Percentiles rank a stretch among this genome's conserved stretches.
Evolutionary conservation across 2,113 vertebrate genomes (phyloP).

Genomic region (Hippoglossus stenolepis): DNA sequence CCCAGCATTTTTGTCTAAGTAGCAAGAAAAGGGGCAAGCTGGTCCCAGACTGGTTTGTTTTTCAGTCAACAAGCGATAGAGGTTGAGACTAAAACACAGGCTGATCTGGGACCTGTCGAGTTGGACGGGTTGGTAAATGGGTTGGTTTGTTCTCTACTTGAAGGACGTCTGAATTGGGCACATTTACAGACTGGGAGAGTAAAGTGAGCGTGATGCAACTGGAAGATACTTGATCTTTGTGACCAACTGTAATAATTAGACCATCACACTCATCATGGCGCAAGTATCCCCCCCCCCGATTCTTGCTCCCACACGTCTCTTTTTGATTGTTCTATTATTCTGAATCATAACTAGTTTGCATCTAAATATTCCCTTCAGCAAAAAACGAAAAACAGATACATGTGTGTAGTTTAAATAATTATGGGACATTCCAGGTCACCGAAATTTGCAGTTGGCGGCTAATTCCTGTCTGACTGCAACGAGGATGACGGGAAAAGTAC

Average conservation of each 20-base stretch:
- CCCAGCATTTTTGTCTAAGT: slow-evolving; percentile 70
- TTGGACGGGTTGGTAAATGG: slow-evolving; percentile 43
- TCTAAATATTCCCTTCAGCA: slow-evolving; percentile 79
- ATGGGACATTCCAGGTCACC: slow-evolving; percentile 71
- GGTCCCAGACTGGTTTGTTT: slow-evolving; percentile 52
- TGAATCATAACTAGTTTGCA: slow-evolving; percentile 84
- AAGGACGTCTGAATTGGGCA: slow-evolving; percentile 91
- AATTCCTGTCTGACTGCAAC: slow-evolving; percentile 45
- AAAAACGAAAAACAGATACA: slow-evolving; percentile 60
- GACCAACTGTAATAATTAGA: slow-evolving; percentile 93
- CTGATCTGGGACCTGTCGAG: slow-evolving; percentile 51
- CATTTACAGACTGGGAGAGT: slow-evolving; percentile 80
- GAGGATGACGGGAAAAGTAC: slow-evolving; percentile 62
- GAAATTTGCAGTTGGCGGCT: slow-evolving; percentile 46
- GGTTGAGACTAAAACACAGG: slow-evolving; percentile 52
- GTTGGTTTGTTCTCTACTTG: slow-evolving; percentile 85
- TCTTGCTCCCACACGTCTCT: slow-evolving; percentile 61
- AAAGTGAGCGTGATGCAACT: slow-evolving; percentile 85
- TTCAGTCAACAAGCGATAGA: slow-evolving; percentile 22
- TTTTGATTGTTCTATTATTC: slow-evolving; percentile 67
- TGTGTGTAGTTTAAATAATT: slow-evolving; percentile 47
- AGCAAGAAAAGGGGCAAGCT: slow-evolving; percentile 45
- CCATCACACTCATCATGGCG: slow-evolving; percentile 73
- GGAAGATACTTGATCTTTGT: slow-evolving; percentile 94
- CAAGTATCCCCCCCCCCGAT: slow-evolving; percentile 76